Evolutionary conservation across 1,140 invertebrate species (phyloP).

Genomic region (Leptopilina clavipes): DNA sequence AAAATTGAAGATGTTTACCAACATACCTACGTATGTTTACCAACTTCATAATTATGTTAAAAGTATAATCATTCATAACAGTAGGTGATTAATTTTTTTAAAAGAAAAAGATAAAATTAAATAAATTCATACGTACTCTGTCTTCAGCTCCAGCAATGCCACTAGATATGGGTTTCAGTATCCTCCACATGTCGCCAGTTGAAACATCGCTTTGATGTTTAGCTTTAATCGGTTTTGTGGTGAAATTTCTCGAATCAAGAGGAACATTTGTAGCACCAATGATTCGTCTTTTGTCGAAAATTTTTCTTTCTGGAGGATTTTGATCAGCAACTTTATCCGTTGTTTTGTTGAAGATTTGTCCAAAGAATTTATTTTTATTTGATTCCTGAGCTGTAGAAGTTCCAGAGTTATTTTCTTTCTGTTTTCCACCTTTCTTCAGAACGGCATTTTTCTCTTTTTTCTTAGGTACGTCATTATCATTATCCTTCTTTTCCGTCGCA

Average conservation of each 20-base stretch:
- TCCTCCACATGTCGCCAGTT: constrained; percentile 86
- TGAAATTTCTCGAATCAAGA: constrained; percentile 82
- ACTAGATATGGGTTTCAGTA: constrained; percentile 81
- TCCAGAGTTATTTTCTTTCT: constrained; percentile 60
- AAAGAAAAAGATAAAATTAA: not conserved
- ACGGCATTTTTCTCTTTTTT: constrained; percentile 55
- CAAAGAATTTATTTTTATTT: constrained; percentile 65
- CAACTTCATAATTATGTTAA: too few relatives aligned
- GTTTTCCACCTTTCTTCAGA: constrained; percentile 64
- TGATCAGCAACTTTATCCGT: constrained; percentile 61
- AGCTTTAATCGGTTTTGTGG: constrained; percentile 77
- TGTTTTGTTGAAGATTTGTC: constrained; percentile 67
- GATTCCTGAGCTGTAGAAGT: constrained; percentile 53
- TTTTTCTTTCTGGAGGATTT: constrained; percentile 64
- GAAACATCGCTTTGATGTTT: constrained; percentile 76
- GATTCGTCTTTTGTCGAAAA: constrained; percentile 79
- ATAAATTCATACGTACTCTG: constrained; percentile 71
- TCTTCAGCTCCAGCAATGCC: constrained; percentile 78
- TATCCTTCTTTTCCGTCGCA: constrained; percentile 71
- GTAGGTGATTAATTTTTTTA: too few relatives aligned
- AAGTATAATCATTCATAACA: too few relatives aligned
- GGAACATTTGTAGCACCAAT: constrained; percentile 83
- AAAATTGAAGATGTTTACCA: too few relatives aligned
- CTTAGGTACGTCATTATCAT: constrained; percentile 66
- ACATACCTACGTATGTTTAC: too few relatives aligned